Percentiles rank a stretch among this genome's conserved stretches.
Conservation (phyloP, 2,797 vertebrate species). For the Cynopterus sphinx region DNA sequence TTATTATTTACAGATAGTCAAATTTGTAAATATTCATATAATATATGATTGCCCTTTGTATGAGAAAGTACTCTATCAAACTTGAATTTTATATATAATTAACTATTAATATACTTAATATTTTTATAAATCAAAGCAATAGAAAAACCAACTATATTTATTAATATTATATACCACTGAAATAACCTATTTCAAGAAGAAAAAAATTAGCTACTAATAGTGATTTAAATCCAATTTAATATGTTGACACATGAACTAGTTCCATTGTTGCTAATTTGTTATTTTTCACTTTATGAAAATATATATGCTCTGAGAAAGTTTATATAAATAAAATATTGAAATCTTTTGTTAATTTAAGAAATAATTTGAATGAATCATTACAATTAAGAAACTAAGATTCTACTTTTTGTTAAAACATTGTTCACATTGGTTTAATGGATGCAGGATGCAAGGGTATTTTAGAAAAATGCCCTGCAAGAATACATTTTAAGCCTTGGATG, state of each 20-base stretch:
- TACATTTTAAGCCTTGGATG: neutral
- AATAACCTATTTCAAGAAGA: neutral
- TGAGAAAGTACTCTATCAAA: neutral
- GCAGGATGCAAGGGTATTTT: neutral
- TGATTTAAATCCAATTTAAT: neutral
- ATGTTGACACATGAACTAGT: neutral
- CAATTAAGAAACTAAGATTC: neutral
- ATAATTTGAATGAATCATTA: neutral
- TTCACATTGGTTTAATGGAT: neutral
- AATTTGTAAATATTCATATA: neutral
- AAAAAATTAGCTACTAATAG: neutral
- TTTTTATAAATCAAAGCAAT: neutral
- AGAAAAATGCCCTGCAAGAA: neutral
- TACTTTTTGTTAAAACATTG: neutral
- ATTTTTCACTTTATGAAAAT: neutral
- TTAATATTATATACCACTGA: neutral
- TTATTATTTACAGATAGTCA: neutral
- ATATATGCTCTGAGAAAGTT: neutral
- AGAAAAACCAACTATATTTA: neutral
- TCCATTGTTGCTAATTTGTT: neutral
- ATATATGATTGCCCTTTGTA: neutral
- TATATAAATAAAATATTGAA: neutral
- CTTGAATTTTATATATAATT: neutral
- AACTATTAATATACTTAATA: neutral
- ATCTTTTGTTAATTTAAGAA: neutral